Conservation (phyloP, 2,888 invertebrate genomes). For the Chloroclystis v-ata region DNA sequence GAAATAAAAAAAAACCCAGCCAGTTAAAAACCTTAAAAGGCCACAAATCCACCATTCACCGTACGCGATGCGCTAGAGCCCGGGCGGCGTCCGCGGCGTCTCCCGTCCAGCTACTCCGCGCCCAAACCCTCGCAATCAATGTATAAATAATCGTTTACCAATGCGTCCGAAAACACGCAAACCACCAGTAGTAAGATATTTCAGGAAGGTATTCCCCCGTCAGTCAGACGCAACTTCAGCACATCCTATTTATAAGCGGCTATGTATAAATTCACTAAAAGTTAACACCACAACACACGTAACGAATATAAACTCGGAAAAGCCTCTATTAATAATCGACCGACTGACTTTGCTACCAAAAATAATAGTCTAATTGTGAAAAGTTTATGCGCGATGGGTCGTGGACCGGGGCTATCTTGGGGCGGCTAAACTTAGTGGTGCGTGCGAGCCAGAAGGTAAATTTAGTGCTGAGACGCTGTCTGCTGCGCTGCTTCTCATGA, state of each 20-base stretch:
- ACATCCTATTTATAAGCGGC: conserved; percentile 79
- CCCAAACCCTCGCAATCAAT: conserved; percentile 63
- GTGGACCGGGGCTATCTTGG: conserved; percentile 79
- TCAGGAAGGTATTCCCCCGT: conserved; percentile 79
- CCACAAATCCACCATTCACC: too few species aligned
- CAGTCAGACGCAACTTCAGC: conserved; percentile 78
- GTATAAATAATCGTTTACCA: conserved; percentile 78
- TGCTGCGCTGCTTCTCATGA: conserved; percentile 69
- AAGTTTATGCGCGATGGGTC: conserved; percentile 79
- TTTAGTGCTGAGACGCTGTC: conserved; percentile 76
- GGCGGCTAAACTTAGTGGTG: conserved; percentile 79
- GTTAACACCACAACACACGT: conserved; percentile 79
- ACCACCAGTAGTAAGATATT: conserved; percentile 77
- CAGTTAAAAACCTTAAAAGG: too few species aligned
- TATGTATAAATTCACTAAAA: conserved; percentile 79
- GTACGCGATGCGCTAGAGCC: conserved; percentile 4
- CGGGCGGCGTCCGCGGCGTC: conserved; percentile 30
- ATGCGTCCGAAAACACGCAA: conserved; percentile 76
- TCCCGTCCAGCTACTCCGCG: conserved; percentile 37
- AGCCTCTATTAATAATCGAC: conserved; percentile 80
- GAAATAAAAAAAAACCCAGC: too few species aligned
- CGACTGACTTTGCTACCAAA: conserved; percentile 80
- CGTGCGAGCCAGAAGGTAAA: conserved; percentile 76
- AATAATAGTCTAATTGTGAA: conserved; percentile 80
- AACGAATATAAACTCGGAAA: conserved; percentile 79